Evolutionary conservation across 2,113 vertebrate genomes (phyloP).

Genomic region (Elgaria multicarinata): DNA sequence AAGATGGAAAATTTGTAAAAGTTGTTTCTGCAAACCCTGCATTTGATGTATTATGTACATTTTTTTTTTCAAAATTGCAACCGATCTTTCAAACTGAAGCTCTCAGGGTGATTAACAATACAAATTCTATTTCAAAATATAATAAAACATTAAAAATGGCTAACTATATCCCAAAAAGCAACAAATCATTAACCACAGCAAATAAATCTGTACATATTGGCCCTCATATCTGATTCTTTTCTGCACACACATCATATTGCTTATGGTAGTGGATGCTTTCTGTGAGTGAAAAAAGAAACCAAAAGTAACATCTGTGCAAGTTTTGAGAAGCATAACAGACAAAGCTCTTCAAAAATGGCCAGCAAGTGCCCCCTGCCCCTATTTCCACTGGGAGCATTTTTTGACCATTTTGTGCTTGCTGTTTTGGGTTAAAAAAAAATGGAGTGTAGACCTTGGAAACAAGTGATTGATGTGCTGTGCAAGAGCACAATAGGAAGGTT

Average conservation of each 20-base stretch:
- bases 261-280: background rate
- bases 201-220: background rate
- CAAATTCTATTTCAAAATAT: background rate
- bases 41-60: background rate
- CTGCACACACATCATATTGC: background rate
- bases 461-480: background rate
- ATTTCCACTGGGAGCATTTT: background rate
- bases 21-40: background rate
- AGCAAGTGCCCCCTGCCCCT: background rate
- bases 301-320: background rate
- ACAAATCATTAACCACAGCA: background rate
- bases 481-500: background rate
- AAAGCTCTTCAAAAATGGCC: background rate
- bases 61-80: background rate
- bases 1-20: background rate
- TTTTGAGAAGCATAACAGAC: background rate
- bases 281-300: background rate
- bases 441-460: background rate
- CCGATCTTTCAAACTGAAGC: background rate
- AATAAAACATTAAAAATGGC: background rate
- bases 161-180: background rate
- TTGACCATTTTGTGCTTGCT: background rate
- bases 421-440: background rate
- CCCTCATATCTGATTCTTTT: background rate
- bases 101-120: background rate